These are phyloP conservation scores for Slavum lentiscoides DNA, from an alignment of 2,888 invertebrate species.

Conservation along the genomic window DNA sequence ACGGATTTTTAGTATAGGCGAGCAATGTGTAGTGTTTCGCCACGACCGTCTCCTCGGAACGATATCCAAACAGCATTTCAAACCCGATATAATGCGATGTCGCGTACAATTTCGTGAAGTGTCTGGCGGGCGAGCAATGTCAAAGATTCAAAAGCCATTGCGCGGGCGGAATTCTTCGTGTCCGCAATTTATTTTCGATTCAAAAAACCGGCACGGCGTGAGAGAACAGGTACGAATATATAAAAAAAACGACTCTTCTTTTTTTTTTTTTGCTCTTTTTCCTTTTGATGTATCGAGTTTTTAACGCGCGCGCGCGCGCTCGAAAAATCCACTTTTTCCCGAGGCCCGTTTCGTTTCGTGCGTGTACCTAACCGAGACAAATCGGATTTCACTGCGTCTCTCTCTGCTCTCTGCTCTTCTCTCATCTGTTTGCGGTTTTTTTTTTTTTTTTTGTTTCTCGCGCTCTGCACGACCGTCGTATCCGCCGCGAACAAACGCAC, in stretches of 20 bases:
- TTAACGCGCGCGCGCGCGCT: not conserved
- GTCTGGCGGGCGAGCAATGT: not conserved
- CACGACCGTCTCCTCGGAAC: not conserved
- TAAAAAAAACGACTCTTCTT: not conserved
- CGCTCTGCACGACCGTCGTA: too few species aligned
- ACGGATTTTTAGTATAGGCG: not conserved
- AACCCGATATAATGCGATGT: not conserved
- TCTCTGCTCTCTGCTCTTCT: not conserved
- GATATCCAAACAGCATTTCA: not conserved
- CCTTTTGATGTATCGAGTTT: conserved; percentile 30
- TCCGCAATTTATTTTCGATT: conserved; percentile 39
- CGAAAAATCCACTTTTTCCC: not conserved
- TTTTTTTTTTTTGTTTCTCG: too few species aligned
- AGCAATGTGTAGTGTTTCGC: not conserved
- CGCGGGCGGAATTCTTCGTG: not conserved
- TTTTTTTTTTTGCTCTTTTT: not conserved
- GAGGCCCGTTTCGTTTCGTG: not conserved
- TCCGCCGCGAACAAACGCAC: too few species aligned
- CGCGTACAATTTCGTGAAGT: not conserved
- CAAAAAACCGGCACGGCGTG: not conserved
- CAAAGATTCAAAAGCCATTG: not conserved
- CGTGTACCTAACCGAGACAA: conserved; percentile 3
- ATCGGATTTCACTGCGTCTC: conserved; percentile 7
- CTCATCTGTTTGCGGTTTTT: not conserved
- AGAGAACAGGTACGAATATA: not conserved